Evolutionary conservation across 1,140 invertebrate species (phyloP).

Genomic region (Drosophila lowei): DNA sequence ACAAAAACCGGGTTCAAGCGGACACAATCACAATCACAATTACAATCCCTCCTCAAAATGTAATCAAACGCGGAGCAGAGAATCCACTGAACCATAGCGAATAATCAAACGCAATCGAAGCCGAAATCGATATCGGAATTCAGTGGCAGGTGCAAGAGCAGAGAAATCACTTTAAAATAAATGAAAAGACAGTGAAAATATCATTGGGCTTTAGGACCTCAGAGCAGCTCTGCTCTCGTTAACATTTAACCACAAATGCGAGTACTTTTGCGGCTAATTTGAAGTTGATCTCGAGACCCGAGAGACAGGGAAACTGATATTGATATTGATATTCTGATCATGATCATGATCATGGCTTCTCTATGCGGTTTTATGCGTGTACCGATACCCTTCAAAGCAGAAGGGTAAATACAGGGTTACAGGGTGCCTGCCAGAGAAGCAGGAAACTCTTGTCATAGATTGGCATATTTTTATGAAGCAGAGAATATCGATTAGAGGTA

Average conservation of each 20-base stretch:
- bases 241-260: conserved; percentile 35
- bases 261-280: conserved; percentile 31
- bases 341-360: conserved; percentile 32
- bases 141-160: conserved; percentile 39
- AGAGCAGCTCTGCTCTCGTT: background rate
- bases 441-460: too few relatives aligned
- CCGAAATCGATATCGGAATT: conserved; percentile 37
- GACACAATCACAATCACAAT: conserved; percentile 6
- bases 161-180: conserved; percentile 8
- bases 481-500: too few relatives aligned
- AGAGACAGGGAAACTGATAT: conserved; percentile 9
- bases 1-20: conserved; percentile 23
- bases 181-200: conserved; percentile 17
- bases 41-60: conserved; percentile 29
- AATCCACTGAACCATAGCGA: conserved; percentile 32
- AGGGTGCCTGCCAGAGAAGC: too few relatives aligned
- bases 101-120: conserved; percentile 40
- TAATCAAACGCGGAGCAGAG: conserved; percentile 4
- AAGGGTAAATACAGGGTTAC: background rate
- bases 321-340: conserved; percentile 49
- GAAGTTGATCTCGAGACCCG: conserved; percentile 10
- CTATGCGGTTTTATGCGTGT: conserved; percentile 28
- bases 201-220: conserved; percentile 5
- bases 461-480: too few relatives aligned
- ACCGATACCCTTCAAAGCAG: conserved; percentile 6